Base-by-base conservation (phyloP, 1,140 invertebrate genomes). In the Bombus terrestris region DNA sequence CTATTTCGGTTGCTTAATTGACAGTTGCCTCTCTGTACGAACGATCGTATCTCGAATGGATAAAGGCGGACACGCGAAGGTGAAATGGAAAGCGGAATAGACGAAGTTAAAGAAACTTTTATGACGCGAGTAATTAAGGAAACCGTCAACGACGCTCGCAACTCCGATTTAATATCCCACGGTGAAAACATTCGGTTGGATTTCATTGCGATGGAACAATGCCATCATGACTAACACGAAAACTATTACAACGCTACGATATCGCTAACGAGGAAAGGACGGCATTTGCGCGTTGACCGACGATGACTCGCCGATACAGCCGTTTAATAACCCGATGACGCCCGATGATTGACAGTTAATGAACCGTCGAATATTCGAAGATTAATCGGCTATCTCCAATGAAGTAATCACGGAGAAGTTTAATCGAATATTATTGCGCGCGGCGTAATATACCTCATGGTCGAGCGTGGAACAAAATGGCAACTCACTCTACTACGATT, bases 401-500 rank as follows among this genome's bases (percentile, higher is more conserved):
- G 85, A 89, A 87, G 85, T 87, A 89, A 90, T 90, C 81, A 64
- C 69, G 32, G 73, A 43, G 57, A 89, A 79, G 78, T 81, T 82
- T 80, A 72, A 89, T 89, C 87, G 74, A 83, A 84, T 85, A 74
- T 79, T 85, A 88, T 88, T 74, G 88, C 74, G 13, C 66, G 25
- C 15, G 15, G 41, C 71, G 62, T 71, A 59, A 86, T 91, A 83
- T 90, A 86, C 88, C 83, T 83, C 85, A 87, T 90, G 92, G 93
- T 93, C 89, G 91, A 93, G 86, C 91, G 88, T 87, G 81, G 86
- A 89, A 90, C 86, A 92, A 94, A 93, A 93, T 92, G 92, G 92
- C 92, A 86, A 90, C 91, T 93, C 93, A 93, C 90, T 68, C 92
- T 91, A 85, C 91, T 89, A 91, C 90, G 92, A 93, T 89, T 93